These are phyloP conservation scores for Cyprinodon tularosa DNA, from an alignment of 2,113 vertebrate genomes.

Conservation along the genomic window DNA sequence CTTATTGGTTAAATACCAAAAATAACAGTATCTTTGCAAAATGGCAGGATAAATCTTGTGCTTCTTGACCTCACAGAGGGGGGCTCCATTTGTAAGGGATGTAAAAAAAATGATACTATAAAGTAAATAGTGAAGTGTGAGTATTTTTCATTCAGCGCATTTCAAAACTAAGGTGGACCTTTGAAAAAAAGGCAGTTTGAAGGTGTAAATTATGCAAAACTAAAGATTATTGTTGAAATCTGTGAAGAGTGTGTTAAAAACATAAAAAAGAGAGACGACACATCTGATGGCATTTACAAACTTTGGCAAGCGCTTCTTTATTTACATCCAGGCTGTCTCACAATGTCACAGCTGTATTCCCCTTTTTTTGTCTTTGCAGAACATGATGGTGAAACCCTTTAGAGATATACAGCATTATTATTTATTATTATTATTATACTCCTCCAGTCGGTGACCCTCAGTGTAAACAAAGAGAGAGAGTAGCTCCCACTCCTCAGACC, in stretches of 20 bases:
- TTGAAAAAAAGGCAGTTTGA: background rate
- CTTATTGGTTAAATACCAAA: too few relatives aligned
- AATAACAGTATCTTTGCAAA: too few relatives aligned
- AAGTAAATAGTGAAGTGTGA: too few relatives aligned
- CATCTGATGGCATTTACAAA: slow-evolving; percentile 78
- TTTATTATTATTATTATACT: slow-evolving; percentile 25
- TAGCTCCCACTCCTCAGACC: slow-evolving; percentile 56
- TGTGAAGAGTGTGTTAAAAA: background rate
- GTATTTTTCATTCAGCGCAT: too few relatives aligned
- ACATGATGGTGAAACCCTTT: slow-evolving; percentile 55
- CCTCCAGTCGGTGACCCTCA: slow-evolving; percentile 48
- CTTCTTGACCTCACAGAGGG: too few relatives aligned
- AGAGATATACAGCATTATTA: slow-evolving; percentile 51
- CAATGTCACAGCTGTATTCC: slow-evolving; percentile 73
- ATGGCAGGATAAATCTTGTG: too few relatives aligned
- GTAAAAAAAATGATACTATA: too few relatives aligned
- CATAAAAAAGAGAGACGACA: slow-evolving; percentile 47
- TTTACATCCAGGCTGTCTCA: slow-evolving; percentile 82
- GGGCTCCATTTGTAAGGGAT: too few relatives aligned
- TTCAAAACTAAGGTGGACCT: background rate
- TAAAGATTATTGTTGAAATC: background rate
- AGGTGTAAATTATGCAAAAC: background rate
- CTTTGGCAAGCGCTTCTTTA: slow-evolving; percentile 86
- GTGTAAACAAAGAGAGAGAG: slow-evolving; percentile 63
- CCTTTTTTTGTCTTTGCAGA: slow-evolving; percentile 40